Percentiles rank a stretch among this genome's conserved stretches.
These are phyloP conservation scores for Heliconius himera DNA, from an alignment of 1,140 invertebrate species.

Conservation along the genomic window DNA sequence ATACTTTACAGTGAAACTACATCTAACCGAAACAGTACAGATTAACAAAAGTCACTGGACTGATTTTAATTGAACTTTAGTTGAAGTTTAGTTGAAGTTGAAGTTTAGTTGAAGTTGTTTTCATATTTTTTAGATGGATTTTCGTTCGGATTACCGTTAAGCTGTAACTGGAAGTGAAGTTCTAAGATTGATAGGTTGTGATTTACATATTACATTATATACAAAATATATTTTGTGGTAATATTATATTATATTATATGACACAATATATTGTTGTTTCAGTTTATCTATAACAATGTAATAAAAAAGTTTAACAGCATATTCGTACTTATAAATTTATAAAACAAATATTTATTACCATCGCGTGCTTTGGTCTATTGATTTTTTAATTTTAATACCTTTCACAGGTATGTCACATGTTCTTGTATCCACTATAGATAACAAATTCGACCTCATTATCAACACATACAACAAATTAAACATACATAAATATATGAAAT, in stretches of 20 bases:
- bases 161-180: neutral
- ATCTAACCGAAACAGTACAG: constrained; percentile 1
- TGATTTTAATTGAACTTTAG: neutral
- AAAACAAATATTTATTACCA: neutral
- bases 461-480: constrained; percentile 6
- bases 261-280: neutral
- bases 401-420: neutral
- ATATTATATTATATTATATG: neutral
- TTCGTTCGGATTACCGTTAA: neutral
- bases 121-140: neutral
- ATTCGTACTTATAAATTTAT: neutral
- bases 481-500: constrained; percentile 1
- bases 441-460: neutral
- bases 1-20: constrained; percentile 14
- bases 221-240: neutral
- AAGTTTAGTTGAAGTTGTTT: too few species aligned
- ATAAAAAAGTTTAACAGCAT: neutral
- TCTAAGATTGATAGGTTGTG: constrained; percentile 4
- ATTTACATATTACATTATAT: constrained; percentile 8
- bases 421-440: constrained; percentile 1
- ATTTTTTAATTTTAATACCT: constrained; percentile 12
- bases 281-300: neutral
- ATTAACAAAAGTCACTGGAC: neutral
- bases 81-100: too few species aligned
- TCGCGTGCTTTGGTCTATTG: constrained; percentile 9